Evolutionary conservation across 2,113 vertebrate genomes (phyloP).

Genomic region (Emydura subglobosa): DNA sequence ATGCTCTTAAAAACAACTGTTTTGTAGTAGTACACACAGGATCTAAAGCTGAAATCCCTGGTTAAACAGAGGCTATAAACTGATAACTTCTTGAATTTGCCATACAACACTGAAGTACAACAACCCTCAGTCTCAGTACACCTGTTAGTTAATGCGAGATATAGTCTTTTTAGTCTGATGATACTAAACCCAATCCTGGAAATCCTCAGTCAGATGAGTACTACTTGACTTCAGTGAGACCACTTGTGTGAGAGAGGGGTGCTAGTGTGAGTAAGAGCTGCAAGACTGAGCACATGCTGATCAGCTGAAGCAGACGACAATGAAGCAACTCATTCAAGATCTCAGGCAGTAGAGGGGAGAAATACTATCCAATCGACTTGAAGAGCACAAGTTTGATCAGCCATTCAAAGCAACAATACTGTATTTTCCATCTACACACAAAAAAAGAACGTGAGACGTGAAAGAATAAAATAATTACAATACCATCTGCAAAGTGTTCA

Average conservation of each 20-base stretch:
- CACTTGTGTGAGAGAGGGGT: background rate
- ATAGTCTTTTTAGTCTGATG: background rate
- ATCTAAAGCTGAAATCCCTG: background rate
- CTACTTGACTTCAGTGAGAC: background rate
- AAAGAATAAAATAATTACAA: accelerated
- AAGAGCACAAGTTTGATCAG: background rate
- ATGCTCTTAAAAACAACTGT: background rate
- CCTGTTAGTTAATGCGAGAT: background rate
- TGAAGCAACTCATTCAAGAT: background rate
- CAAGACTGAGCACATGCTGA: background rate
- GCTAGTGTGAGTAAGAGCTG: background rate
- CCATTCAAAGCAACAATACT: background rate
- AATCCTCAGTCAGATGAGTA: background rate
- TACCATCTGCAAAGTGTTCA: slow-evolving; percentile 80
- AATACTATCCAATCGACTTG: background rate
- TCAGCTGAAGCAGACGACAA: background rate
- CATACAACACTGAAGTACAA: background rate
- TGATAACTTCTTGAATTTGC: background rate
- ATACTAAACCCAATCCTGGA: background rate
- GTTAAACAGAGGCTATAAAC: background rate
- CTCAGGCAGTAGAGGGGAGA: background rate
- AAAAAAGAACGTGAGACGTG: accelerated
- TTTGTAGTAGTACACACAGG: background rate
- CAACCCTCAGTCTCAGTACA: background rate
- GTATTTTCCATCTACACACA: background rate